These are phyloP conservation scores for Rhineura floridana DNA, from an alignment of 2,113 vertebrate genomes.

Conservation along the genomic window DNA sequence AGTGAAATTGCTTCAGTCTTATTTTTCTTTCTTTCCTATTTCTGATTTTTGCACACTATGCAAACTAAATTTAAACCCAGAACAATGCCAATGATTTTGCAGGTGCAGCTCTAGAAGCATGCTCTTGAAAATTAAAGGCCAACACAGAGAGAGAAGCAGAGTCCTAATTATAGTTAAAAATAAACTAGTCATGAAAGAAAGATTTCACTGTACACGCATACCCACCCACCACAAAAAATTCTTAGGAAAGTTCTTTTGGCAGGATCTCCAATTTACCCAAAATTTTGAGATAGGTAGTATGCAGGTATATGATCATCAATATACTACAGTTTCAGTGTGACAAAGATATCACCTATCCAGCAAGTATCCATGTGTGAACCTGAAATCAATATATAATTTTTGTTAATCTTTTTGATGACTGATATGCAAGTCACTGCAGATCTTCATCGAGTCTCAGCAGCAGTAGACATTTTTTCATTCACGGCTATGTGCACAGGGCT, in stretches of 20 bases:
- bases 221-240: neutral
- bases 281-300: neutral
- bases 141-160: neutral
- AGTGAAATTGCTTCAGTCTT: conserved; percentile 17
- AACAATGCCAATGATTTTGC: neutral
- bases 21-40: neutral
- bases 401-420: neutral
- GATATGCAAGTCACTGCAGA: neutral
- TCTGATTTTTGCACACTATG: conserved; percentile 4
- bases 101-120: neutral
- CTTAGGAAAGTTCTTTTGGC: neutral
- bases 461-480: neutral
- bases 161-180: neutral
- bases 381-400: neutral
- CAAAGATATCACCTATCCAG: neutral
- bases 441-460: neutral
- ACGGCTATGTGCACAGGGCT: neutral
- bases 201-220: neutral
- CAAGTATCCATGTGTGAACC: neutral
- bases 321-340: neutral
- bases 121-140: neutral
- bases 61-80: neutral
- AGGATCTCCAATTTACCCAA: neutral
- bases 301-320: neutral
- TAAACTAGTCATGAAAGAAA: neutral